These are phyloP conservation scores for Plebejus anna DNA, from an alignment of 2,888 invertebrate species.

Conservation along the genomic window DNA sequence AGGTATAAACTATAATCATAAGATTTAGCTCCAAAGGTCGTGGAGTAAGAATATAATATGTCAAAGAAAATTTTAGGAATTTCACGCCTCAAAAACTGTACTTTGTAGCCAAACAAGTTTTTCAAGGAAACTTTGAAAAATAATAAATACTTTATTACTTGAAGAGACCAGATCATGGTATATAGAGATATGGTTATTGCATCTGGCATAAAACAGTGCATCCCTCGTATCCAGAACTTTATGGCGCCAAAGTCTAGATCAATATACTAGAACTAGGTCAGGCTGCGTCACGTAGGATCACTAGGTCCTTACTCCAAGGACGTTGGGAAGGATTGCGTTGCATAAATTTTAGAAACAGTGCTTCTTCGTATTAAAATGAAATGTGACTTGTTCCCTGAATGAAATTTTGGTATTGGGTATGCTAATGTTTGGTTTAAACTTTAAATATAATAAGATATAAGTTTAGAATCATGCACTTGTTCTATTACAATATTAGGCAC, in stretches of 20 bases:
- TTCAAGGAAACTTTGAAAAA: neutral
- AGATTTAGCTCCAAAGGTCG: neutral
- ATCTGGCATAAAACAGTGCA: conserved; percentile 19
- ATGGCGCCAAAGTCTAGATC: conserved; percentile 26
- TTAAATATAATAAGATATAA: too few relatives aligned
- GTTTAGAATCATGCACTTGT: too few relatives aligned
- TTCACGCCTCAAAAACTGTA: neutral
- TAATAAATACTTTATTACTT: neutral
- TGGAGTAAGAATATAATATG: neutral
- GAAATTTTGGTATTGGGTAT: too few relatives aligned
- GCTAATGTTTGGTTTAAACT: too few relatives aligned
- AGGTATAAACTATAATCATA: neutral
- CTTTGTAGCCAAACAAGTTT: neutral
- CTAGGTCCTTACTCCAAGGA: conserved; percentile 22
- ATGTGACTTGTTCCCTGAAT: neutral
- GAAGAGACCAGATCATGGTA: neutral
- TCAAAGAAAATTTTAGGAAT: neutral
- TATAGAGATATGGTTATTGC: neutral
- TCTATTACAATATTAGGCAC: too few relatives aligned
- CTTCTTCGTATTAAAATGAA: neutral
- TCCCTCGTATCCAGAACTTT: conserved; percentile 5
- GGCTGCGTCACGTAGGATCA: neutral
- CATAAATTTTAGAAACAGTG: neutral
- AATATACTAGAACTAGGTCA: conserved; percentile 24
- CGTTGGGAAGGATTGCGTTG: neutral